A percentile compares a stretch with the other conserved stretches of the same genome.
These are phyloP conservation scores for Mastomys coucha DNA, from an alignment of 2,113 vertebrate species.

Conservation along the genomic window DNA sequence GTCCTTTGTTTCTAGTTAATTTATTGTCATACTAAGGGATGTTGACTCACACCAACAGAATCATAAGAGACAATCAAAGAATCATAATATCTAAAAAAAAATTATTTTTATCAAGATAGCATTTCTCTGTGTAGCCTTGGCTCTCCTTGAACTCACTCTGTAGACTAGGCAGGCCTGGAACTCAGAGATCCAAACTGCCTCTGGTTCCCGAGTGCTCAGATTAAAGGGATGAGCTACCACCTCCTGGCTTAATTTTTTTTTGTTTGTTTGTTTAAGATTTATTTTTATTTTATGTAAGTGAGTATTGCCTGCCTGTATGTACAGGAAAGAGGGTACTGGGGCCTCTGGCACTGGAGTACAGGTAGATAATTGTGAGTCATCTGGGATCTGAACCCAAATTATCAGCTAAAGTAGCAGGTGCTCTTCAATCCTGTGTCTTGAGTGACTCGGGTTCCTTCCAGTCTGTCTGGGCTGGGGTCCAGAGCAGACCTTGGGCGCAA, in stretches of 20 bases:
- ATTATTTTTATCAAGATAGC: background rate
- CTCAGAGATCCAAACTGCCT: background rate
- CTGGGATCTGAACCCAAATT: background rate
- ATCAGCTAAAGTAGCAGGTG: background rate
- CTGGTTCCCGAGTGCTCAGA: background rate
- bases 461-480: no score
- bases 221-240: background rate
- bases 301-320: background rate
- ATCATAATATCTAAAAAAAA: background rate
- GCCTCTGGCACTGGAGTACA: background rate
- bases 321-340: background rate
- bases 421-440: background rate
- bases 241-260: background rate
- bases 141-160: background rate
- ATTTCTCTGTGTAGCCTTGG: background rate
- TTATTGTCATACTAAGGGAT: slow-evolving; percentile 14
- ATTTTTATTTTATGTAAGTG: background rate
- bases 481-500: no score
- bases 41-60: slow-evolving; percentile 4
- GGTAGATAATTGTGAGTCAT: background rate
- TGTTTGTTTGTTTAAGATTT: background rate
- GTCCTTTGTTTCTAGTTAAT: background rate
- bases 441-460: no score
- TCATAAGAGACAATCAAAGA: background rate
- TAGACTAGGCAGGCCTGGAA: background rate